Base-by-base conservation (phyloP, 2,888 invertebrate species). In the Sminthurinus aureus region DNA sequence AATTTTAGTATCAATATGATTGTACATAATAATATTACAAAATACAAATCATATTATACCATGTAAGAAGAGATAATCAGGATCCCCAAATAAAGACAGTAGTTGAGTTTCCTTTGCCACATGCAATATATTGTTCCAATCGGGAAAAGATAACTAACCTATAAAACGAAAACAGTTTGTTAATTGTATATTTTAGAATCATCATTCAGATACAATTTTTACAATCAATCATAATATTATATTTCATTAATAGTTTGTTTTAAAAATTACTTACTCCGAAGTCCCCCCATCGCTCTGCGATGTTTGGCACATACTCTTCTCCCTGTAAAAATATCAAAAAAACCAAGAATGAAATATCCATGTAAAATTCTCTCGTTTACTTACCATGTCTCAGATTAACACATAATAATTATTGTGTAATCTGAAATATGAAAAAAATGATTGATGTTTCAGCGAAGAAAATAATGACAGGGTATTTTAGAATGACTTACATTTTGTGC, bases 91-190 rank as follows among this genome's bases (percentile, higher is more conserved):
- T 85, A 86, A 38, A 87, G 38, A n/a, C 85, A 82, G 64, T 84
- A 85, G 20, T 85, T 84, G 15, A 85, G 82, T 83, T 87, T 87
- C 83, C 86, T 71, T 71, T 88, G 87, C 85, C 86, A 88, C 20
- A 85, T 83, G 11, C 85, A 84, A 58, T 86, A 85, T 38, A 88
- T 79, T 13, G 85, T 74, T 20, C 86, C 87, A 38, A 84, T 75
- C 4, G 88, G 88, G 38, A 87, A 52, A 12, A 84, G 26, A 67
- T 87, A 88, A 15, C 84, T 83, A 18, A 88, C 82, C 22, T 84
- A 82, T 74, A 86, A 84, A 89, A 96, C 94, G 58, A 67, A 22
- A 20, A 67, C n/a, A 67, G 22, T 67, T n/a, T 20, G 11, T 58
- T n/a, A 11, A 66, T n/a, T 66, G 20, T 66, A 20, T 38, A 38